phyloP scores from a whole-genome alignment of 1,140 invertebrate genomes.

The Antheraea pernyi region DNA sequence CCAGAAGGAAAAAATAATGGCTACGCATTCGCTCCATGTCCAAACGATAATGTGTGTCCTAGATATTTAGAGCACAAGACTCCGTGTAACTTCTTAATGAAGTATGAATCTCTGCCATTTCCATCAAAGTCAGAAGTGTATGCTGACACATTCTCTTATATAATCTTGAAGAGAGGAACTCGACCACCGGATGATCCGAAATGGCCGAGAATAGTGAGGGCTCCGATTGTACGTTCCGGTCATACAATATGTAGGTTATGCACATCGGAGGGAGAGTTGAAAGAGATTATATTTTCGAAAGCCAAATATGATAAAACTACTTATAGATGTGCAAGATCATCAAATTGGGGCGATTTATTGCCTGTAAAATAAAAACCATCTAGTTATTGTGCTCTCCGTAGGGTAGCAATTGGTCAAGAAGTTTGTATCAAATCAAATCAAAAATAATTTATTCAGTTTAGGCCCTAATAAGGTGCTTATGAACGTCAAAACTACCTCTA shows the following conservation, averaged over 20 bases:
- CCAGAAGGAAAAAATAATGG: slow-evolving; percentile 58
- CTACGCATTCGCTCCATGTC: slow-evolving; percentile 91
- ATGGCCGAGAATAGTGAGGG: slow-evolving; percentile 90
- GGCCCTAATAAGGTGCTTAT: too few species aligned
- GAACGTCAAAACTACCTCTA: too few species aligned
- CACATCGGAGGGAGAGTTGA: slow-evolving; percentile 85
- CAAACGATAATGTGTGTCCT: slow-evolving; percentile 89
- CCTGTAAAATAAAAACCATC: slow-evolving; percentile 77
- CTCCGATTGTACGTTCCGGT: slow-evolving; percentile 82
- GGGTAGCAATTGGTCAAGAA: too few species aligned
- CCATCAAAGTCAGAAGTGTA: slow-evolving; percentile 54
- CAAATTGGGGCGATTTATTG: slow-evolving; percentile 87
- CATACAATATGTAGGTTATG: slow-evolving; percentile 90
- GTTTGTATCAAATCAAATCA: too few species aligned
- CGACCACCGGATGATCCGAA: slow-evolving; percentile 72
- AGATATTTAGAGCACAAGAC: slow-evolving; percentile 81
- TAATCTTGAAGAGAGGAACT: slow-evolving; percentile 89
- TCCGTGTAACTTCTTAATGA: slow-evolving; percentile 89
- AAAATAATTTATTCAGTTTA: too few species aligned
- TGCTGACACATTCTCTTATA: slow-evolving; percentile 85
- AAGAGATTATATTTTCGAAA: slow-evolving; percentile 88
- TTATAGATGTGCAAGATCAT: slow-evolving; percentile 85
- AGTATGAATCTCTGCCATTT: slow-evolving; percentile 81
- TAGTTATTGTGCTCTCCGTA: too few species aligned
- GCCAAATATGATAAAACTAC: slow-evolving; percentile 84